phyloP scores from a whole-genome alignment of 2,797 vertebrate species.

The Vultur gryphus region DNA sequence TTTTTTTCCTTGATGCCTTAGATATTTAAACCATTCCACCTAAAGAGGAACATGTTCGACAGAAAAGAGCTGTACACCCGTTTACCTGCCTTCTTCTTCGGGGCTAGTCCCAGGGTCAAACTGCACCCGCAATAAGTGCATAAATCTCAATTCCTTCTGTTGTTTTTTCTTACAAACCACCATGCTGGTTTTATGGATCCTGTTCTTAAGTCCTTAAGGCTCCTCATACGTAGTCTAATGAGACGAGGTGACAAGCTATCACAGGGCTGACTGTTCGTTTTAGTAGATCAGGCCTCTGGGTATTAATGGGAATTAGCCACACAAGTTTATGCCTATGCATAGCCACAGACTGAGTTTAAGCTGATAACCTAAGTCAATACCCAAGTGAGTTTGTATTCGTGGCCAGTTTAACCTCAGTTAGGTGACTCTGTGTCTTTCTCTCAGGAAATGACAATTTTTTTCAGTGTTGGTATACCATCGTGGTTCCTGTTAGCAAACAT shows the following conservation, averaged over 20 bases:
- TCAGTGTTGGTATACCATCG: neutral
- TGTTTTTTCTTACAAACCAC: neutral
- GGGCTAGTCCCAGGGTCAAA: neutral
- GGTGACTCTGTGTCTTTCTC: neutral
- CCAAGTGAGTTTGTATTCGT: neutral
- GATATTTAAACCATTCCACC: neutral
- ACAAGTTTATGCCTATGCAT: neutral
- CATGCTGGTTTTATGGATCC: neutral
- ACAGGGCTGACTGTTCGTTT: neutral
- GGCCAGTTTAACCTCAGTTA: neutral
- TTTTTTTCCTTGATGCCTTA: neutral
- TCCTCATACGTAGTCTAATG: neutral
- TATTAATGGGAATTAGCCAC: neutral
- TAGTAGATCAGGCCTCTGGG: neutral
- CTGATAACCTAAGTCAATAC: neutral
- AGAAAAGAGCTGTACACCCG: neutral
- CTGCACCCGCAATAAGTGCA: neutral
- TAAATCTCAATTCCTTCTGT: neutral
- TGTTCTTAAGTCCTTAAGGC: neutral
- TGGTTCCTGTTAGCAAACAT: neutral
- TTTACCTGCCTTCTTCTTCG: neutral
- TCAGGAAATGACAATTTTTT: neutral
- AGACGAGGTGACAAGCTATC: neutral
- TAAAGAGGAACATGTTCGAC: neutral
- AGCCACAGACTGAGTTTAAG: neutral